These are phyloP conservation scores for Microtus montanus DNA, from an alignment of 2,113 vertebrate genomes.

Conservation along the genomic window DNA sequence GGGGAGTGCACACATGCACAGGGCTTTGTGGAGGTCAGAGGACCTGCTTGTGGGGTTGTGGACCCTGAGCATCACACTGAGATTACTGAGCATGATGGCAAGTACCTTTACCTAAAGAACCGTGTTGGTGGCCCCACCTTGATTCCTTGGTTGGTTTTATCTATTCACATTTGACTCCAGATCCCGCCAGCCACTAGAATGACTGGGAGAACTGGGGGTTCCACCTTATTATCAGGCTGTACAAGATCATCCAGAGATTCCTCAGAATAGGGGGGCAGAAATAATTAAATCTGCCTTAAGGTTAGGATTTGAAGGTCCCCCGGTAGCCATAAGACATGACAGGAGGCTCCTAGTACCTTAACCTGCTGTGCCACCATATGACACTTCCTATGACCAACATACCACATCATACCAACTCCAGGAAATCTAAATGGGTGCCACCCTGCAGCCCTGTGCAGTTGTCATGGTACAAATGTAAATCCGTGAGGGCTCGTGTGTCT, in stretches of 20 bases:
- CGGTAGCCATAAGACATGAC: background rate
- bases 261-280: background rate
- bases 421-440: rapidly evolving
- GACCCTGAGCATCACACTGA: no score
- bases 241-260: no score
- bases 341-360: background rate
- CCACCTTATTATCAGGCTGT: background rate
- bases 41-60: background rate
- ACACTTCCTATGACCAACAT: rapidly evolving
- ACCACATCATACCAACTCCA: background rate
- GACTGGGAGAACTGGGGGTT: rapidly evolving
- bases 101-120: background rate
- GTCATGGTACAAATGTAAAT: rapidly evolving
- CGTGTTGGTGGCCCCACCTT: background rate
- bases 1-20: background rate
- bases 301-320: background rate
- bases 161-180: background rate
- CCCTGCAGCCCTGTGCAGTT: rapidly evolving
- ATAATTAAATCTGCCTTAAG: background rate
- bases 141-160: background rate
- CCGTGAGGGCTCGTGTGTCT: background rate
- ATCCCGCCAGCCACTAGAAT: rapidly evolving
- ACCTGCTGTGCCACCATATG: rapidly evolving
- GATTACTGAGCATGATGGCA: background rate
- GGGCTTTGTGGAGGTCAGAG: background rate